Conservation (phyloP, 2,113 vertebrate genomes). For the Empidonax alnorum region DNA sequence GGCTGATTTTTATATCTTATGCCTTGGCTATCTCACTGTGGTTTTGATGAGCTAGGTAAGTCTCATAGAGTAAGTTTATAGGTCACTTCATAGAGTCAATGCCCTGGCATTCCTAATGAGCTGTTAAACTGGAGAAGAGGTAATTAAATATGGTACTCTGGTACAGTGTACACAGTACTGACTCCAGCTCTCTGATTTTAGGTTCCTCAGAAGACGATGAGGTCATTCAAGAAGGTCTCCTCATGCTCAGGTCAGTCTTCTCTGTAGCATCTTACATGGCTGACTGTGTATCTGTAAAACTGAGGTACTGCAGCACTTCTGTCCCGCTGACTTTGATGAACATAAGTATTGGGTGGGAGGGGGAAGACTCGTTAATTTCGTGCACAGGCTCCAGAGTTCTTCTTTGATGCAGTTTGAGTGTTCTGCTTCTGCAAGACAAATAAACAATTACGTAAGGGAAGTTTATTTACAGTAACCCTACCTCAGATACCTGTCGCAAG, state of each 20-base stretch:
- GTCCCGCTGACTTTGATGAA: neutral
- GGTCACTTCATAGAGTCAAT: constrained; percentile 71
- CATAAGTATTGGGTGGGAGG: neutral
- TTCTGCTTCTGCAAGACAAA: neutral
- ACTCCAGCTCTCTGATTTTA: constrained; percentile 82
- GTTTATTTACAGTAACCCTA: neutral
- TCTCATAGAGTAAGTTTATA: constrained; percentile 63
- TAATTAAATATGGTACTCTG: constrained; percentile 69
- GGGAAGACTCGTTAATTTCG: neutral
- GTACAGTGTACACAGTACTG: constrained; percentile 67
- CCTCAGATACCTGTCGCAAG: neutral
- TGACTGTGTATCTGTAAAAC: neutral
- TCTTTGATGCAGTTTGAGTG: neutral
- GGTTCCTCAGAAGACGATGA: constrained; percentile 84
- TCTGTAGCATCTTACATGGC: constrained; percentile 17
- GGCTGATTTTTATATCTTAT: neutral
- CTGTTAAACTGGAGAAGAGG: constrained; percentile 71
- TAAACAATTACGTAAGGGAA: neutral
- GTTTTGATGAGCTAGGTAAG: constrained; percentile 67
- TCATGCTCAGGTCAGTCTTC: constrained; percentile 82
- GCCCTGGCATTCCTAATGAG: constrained; percentile 70
- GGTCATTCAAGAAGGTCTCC: constrained; percentile 81
- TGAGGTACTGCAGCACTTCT: neutral
- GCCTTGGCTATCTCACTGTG: constrained; percentile 46
- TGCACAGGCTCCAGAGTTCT: neutral